These are phyloP conservation scores for Smittia sp. DNA, from an alignment of 2,888 invertebrate genomes.

Conservation along the genomic window DNA sequence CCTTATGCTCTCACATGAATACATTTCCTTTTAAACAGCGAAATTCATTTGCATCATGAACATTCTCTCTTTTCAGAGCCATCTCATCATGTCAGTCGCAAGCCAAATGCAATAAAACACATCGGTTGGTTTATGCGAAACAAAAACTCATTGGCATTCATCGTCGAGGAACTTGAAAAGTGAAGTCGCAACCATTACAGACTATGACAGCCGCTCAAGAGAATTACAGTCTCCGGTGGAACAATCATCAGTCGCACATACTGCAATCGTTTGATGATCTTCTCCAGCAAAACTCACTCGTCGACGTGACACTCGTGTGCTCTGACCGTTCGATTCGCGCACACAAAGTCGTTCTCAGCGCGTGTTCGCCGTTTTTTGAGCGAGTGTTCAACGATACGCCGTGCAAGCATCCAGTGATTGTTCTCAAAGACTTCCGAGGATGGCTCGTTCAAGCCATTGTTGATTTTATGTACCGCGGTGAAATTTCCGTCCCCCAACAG, in stretches of 20 bases:
- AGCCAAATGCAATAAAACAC: too few relatives aligned
- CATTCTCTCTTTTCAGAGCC: too few relatives aligned
- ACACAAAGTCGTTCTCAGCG: constrained; percentile 88
- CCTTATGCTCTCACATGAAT: too few relatives aligned
- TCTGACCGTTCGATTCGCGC: constrained; percentile 81
- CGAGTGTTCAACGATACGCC: constrained; percentile 86
- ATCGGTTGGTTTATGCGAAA: too few relatives aligned
- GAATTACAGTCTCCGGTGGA: constrained; percentile 90
- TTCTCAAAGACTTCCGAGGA: constrained; percentile 78
- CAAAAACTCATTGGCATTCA: too few relatives aligned
- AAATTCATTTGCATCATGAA: too few relatives aligned
- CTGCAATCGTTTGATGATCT: constrained; percentile 85
- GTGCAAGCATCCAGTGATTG: constrained; percentile 90
- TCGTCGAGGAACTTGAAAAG: too few relatives aligned
- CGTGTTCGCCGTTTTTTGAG: constrained; percentile 85
- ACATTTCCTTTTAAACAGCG: too few relatives aligned
- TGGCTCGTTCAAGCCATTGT: constrained; percentile 88
- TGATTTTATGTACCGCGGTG: constrained; percentile 92
- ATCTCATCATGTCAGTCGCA: too few relatives aligned
- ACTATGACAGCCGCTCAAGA: constrained; percentile 58
- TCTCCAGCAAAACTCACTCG: constrained; percentile 79
- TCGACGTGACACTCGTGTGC: constrained; percentile 87
- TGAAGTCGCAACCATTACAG: neutral
- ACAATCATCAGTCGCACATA: constrained; percentile 88
- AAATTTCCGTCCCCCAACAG: constrained; percentile 84